Conservation (phyloP, 2,113 vertebrate genomes). For the Lagenorhynchus albirostris region DNA sequence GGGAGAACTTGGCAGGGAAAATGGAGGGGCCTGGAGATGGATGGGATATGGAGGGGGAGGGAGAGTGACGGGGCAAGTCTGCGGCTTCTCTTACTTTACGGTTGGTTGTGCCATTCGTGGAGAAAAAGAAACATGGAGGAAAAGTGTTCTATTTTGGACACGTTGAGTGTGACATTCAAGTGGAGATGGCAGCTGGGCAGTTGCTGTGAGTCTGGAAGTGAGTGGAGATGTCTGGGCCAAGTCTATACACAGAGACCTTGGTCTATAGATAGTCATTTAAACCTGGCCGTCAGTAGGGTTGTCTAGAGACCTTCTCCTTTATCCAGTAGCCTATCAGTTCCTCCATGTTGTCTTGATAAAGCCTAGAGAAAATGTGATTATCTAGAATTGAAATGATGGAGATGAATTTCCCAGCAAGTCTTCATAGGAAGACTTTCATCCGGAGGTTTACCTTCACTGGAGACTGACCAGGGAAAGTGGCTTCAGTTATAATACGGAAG, state of each 20-base stretch:
- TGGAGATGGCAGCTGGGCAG: background rate
- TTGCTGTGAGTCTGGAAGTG: background rate
- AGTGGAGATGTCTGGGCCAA: background rate
- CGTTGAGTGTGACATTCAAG: background rate
- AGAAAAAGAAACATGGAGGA: background rate
- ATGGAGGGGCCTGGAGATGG: background rate
- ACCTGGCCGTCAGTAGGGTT: accelerated
- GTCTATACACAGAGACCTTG: background rate
- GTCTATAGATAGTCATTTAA: background rate
- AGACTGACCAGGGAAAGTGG: background rate
- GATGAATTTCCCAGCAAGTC: background rate
- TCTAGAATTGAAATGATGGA: background rate
- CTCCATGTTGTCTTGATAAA: background rate
- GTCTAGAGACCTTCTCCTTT: background rate
- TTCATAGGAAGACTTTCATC: background rate
- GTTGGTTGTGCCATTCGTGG: background rate
- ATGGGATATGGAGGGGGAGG: no score
- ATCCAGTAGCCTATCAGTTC: accelerated
- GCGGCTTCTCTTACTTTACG: background rate
- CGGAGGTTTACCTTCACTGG: background rate
- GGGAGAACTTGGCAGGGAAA: background rate
- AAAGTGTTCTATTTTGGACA: accelerated
- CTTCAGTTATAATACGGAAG: no score
- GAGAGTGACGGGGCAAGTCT: background rate
- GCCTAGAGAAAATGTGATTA: background rate